Base-by-base conservation (phyloP, 92 coral and sea anemone species). In the Montipora capitata region DNA sequence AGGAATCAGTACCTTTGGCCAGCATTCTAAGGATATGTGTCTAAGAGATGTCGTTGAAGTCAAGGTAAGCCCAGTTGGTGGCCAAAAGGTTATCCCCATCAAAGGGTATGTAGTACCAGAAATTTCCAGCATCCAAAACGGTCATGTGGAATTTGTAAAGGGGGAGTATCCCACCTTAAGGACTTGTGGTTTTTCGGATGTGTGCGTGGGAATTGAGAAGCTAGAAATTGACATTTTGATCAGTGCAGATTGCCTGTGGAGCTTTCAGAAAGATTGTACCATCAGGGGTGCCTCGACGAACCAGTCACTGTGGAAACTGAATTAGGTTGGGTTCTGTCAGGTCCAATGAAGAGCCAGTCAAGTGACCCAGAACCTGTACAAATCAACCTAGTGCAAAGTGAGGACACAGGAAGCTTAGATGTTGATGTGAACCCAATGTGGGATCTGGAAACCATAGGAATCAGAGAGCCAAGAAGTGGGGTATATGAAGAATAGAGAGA, bases 141-240 rank as follows among this genome's bases (percentile, higher is more conserved):
- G 44, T 10, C 87, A 79, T 18, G 68, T 86, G 9, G 94, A 79
- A 85, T 12, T 86, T 1, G 94, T 27, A 0, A 86, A 80, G 35
- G 17, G 51, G 27, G 74, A 2, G 83, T 15, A 72, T 38, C 49
- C 91, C 14, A 88, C 12, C 57, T 82, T 7, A 76, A 76, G 70
- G 76, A 58, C 5, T 17, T 91, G 16, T 91, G 91, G 84, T 91
- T 91, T 91, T 18, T 91, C 94, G 1, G 88, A 91, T 48, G 81
- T 91, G 41, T 49, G 78, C 7, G 27, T 61, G 44, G 62, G 51
- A 15, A 16, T 59, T 51, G 87, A 79, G 20, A 71, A 72, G 54
- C 45, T 85, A 39, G 87, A 85, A 44, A 73, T 90, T 56, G 87
- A 74, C 52, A 10, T 90, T 27, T 65, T 90, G 52, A 73, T 90